A percentile compares a stretch with the other conserved stretches of the same genome.
phyloP scores from a whole-genome alignment of 2,797 vertebrate species.

The Dermochelys coriacea region DNA sequence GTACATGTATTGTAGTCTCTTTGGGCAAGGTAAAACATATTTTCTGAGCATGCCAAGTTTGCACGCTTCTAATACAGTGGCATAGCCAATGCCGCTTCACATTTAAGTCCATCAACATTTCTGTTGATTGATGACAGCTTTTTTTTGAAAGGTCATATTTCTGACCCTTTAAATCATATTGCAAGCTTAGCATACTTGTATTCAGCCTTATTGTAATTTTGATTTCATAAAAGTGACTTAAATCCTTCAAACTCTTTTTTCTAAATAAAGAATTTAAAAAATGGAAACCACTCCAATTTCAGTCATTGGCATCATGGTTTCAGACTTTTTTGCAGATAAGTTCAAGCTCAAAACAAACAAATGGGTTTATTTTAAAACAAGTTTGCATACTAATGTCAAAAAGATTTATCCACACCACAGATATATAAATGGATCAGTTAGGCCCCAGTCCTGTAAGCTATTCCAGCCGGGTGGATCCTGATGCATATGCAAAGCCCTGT shows the following conservation, averaged over 20 bases:
- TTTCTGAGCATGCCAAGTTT: background rate
- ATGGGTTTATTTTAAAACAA: background rate
- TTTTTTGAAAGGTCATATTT: background rate
- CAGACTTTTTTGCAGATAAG: background rate
- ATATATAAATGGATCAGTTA: background rate
- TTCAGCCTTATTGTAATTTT: slow-evolving; percentile 34
- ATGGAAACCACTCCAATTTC: background rate
- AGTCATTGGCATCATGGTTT: background rate
- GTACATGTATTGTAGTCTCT: background rate
- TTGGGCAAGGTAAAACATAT: no score
- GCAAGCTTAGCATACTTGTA: background rate
- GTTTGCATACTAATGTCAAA: background rate
- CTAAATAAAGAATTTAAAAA: background rate
- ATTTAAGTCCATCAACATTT: background rate
- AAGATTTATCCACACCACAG: no score
- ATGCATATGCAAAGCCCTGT: background rate
- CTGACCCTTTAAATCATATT: background rate
- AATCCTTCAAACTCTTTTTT: background rate
- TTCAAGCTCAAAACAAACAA: background rate
- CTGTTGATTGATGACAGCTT: slow-evolving; percentile 5
- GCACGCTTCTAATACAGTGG: background rate
- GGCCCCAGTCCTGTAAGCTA: background rate
- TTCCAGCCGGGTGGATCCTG: background rate
- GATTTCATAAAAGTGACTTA: background rate
- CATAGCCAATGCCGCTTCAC: background rate